Evolutionary conservation across 2,888 invertebrate genomes (phyloP).

Genomic region (Cabera pusaria): DNA sequence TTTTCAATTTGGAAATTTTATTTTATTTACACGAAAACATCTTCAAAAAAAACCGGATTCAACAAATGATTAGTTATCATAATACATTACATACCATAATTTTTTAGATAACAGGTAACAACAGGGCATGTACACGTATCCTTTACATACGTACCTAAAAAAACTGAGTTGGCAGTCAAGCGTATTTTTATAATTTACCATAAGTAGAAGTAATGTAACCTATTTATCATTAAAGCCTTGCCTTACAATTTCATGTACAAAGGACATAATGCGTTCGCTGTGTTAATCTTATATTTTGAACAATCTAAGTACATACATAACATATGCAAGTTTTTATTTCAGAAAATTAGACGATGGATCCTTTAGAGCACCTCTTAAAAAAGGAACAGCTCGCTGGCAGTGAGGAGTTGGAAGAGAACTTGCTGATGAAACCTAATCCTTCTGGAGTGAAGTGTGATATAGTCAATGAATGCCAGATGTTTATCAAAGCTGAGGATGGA

Average conservation of each 20-base stretch:
- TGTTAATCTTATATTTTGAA: too few species aligned
- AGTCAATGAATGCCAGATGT: slow-evolving; percentile 72
- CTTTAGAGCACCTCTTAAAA: slow-evolving; percentile 50
- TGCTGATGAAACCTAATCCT: slow-evolving; percentile 45
- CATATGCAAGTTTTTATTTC: too few species aligned
- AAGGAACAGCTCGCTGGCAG: slow-evolving; percentile 38
- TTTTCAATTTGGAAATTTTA: too few species aligned
- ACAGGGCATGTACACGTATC: slow-evolving; percentile 6
- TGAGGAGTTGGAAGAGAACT: slow-evolving; percentile 44
- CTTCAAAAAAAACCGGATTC: too few species aligned
- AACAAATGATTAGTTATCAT: background rate
- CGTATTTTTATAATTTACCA: too few species aligned
- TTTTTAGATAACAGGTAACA: slow-evolving; percentile 15
- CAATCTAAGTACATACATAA: too few species aligned
- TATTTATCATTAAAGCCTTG: too few species aligned
- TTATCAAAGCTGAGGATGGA: slow-evolving; percentile 71
- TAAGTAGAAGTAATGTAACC: too few species aligned
- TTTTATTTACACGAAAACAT: too few species aligned
- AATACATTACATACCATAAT: background rate
- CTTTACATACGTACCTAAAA: slow-evolving; percentile 2
- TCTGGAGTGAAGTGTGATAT: slow-evolving; percentile 60
- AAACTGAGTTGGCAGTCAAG: slow-evolving; percentile 34
- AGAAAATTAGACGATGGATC: slow-evolving; percentile 51
- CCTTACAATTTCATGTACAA: too few species aligned
- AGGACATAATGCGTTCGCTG: too few species aligned